Conservation (phyloP, 2,113 vertebrate genomes). For the Limnothrissa miodon region DNA sequence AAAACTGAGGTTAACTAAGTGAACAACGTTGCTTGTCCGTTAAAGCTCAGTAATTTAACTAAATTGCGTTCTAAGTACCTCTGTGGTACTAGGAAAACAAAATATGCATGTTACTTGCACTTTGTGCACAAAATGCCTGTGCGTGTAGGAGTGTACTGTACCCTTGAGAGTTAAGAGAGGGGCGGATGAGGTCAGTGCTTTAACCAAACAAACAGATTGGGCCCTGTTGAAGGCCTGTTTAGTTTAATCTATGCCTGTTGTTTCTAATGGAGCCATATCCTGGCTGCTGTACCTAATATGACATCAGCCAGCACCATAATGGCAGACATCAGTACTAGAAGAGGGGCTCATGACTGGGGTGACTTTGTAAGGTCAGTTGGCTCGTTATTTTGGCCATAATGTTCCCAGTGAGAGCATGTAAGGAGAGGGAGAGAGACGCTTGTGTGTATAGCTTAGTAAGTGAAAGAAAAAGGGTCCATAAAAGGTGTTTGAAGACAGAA, state of each 20-base stretch:
- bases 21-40: too few species aligned
- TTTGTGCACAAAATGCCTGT: too few species aligned
- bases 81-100: too few species aligned
- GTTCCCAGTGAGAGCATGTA: background rate
- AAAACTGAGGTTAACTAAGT: too few species aligned
- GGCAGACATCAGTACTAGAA: background rate
- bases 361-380: background rate
- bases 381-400: background rate
- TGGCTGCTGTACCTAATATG: background rate
- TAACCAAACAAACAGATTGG: background rate
- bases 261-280: background rate
- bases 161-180: background rate
- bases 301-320: background rate
- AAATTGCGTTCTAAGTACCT: too few species aligned
- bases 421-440: background rate
- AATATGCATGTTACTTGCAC: too few species aligned
- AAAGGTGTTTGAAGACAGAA: background rate
- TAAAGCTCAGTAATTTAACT: too few species aligned
- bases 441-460: background rate
- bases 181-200: background rate
- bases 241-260: background rate
- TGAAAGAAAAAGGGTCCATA: background rate
- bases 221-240: background rate
- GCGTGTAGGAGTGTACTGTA: background rate
- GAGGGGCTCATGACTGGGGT: background rate